Conservation (phyloP, 2,113 vertebrate genomes). For the Catharus bicknelli region DNA sequence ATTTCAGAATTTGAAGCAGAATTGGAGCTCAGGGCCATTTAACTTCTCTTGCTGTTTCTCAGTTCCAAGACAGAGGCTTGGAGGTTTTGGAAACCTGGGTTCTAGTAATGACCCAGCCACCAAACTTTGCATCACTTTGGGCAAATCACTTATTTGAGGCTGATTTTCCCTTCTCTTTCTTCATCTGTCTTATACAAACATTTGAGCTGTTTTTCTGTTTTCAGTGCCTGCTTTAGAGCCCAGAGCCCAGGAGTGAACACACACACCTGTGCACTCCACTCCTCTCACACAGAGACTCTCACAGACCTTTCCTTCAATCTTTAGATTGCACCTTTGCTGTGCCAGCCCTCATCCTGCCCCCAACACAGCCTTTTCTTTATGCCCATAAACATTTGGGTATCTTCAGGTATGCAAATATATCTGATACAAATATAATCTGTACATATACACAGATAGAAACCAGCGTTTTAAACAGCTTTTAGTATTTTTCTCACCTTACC, state of each 20-base stretch:
- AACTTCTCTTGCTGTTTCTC: background rate
- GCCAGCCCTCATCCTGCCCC: background rate
- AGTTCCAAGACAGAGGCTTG: background rate
- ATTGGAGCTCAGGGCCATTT: accelerated
- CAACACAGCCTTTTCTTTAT: background rate
- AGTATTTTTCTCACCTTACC: background rate
- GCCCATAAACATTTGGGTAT: background rate
- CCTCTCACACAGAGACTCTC: background rate
- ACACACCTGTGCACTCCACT: background rate
- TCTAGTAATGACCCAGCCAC: background rate
- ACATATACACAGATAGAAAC: background rate
- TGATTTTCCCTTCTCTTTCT: background rate
- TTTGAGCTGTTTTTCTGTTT: background rate
- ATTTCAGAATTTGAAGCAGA: background rate
- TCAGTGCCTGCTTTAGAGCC: background rate
- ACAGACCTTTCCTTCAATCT: background rate
- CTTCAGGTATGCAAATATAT: background rate
- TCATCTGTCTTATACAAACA: background rate
- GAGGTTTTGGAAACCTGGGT: background rate
- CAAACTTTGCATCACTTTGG: background rate
- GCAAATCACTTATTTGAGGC: background rate
- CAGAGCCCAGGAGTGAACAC: background rate
- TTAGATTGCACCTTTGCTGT: background rate
- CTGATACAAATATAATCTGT: too few species aligned
- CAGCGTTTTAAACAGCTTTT: background rate